Base-by-base conservation (phyloP, 64 coral and sea anemone genomes). In the Pocillopora verrucosa region DNA sequence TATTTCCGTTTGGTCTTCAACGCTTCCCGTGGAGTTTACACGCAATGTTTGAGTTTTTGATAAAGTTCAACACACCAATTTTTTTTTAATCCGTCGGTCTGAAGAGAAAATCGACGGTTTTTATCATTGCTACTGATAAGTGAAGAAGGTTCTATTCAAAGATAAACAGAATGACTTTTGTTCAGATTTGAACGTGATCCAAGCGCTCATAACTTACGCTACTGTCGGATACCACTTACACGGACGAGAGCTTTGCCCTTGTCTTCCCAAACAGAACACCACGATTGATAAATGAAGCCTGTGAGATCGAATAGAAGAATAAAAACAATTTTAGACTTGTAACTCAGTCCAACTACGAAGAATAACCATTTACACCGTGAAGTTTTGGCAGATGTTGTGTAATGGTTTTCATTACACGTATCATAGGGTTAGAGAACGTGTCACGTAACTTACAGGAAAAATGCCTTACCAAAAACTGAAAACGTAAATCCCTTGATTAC, bases 391-490 rank as follows among this genome's bases (percentile, higher is more conserved):
- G 41, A 51, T 51, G 41, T 51, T 51, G 3, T 51, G 3, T 51
- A 51, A 51, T 51, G 41, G 30, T 51, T 51, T 51, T 7, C 7
- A 7, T 51, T 2, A 11, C 67, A 11, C 22, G 67, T 24, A 70
- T 19, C 20, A 70, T 24, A 25, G 65, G 17, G 22, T 24, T 69
- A 69, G 10, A 70, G 67, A 20, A 70, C 7, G 22, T 19, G 67
- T 26, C 0, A 25, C n/a, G 25, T 20, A n/a, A 70, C 67, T 70
- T 70, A 2, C 3, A 70, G 20, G 20, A 70, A 70, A 25, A 70
- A n/a, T 69, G 67, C 20, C 67, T 70, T 24, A 70, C 67, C 80
- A 14, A 37, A 84, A 41, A 19, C 34, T 84, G 80, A 67, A 68
- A 9, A 84, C 59, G 30, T 4, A 34, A 17, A 64, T 9, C 16